Base-by-base conservation (phyloP, 2,888 invertebrate species). In the Tiphia femorata region DNA sequence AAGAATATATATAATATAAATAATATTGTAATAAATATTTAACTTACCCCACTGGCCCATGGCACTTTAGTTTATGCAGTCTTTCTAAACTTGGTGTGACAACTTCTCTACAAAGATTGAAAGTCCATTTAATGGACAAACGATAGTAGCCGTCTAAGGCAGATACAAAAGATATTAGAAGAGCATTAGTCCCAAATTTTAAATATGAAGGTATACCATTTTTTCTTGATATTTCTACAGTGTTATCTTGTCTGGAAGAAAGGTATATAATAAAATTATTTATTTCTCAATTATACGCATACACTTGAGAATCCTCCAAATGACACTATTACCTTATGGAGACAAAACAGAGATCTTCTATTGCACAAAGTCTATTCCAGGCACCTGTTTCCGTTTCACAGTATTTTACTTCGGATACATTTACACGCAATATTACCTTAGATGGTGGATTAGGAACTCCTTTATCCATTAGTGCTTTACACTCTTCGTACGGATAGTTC, bases 21-120 rank as follows among this genome's bases (percentile, higher is more conserved):
- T 3, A 8, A n/a, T n/a, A 8, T n/a, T 23, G 17, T 16, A 46
- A 29, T 12, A 2, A 54, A 14, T 47, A 30, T 29, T 30, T 41
- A 7, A 46, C 87, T 86, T 86, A 93, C 93, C 95, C 94, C 48
- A 96, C 91, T 47, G 96, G 96, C 16, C 96, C 96, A 84, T 96
- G 96, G 76, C 94, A 95, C 84, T 92, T 93, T 72, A 92, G 86
- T 60, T 87, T 85, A 65, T 91, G 88, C 16, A 96, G 83, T 72
- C 88, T 89, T 72, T 89, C 88, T 54, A 96, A 84, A 3, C 93
- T 92, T 3, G 95, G 96, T 0, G 95, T 93, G 52, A 89, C 86
- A 50, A 94, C 88, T 72, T 94, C 92, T 78, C 90, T 91, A 77
- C 95, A 96, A 58, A 96, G 86, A 85, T 95, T 95, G 77, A 94